Base-by-base conservation (phyloP, 1,140 invertebrate species). In the Neocloeon triangulifer region DNA sequence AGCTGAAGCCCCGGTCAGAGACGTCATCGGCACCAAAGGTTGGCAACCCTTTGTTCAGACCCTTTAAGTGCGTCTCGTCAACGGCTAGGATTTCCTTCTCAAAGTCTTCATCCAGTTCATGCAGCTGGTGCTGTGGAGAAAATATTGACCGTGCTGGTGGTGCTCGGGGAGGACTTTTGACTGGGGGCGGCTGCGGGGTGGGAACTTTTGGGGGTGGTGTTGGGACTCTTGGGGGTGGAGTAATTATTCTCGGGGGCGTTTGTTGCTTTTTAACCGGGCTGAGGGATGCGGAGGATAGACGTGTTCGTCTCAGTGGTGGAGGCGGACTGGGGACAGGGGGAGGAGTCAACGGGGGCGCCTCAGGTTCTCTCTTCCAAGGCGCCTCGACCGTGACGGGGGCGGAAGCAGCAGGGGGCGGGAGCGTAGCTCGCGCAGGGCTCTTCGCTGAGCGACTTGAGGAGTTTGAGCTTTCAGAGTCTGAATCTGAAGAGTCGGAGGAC, bases 31-130 rank as follows among this genome's bases (percentile, higher is more conserved):
- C n/a, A n/a, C n/a, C n/a, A n/a, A n/a, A n/a, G n/a, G n/a, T n/a
- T n/a, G n/a, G n/a, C n/a, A n/a, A n/a, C n/a, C n/a, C n/a, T n/a
- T n/a, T n/a, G n/a, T n/a, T n/a, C n/a, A n/a, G n/a, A n/a, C n/a
- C n/a, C n/a, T n/a, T n/a, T n/a, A n/a, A n/a, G n/a, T n/a, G n/a
- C n/a, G 61, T 56, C 19, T 64, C 66, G 38, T 71, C 64, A 23
- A 60, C 58, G 2, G 58, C 58, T 26, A 69, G 43, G 37, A 70
- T 62, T 35, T 73, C 70, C 37, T 67, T 61, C 37, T 62, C 63
- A 40, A 75, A 71, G 13, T 29, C 27, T 37, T 74, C 70, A 39
- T 72, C 66, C 5, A 69, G 56, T 38, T 73, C 69, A 51, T 74
- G 74, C 4, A 49, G 53, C 12, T 66, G 61, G 18, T 36, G 37